phyloP scores from a whole-genome alignment of 2,888 invertebrate genomes.

The Tenthredo livida region DNA sequence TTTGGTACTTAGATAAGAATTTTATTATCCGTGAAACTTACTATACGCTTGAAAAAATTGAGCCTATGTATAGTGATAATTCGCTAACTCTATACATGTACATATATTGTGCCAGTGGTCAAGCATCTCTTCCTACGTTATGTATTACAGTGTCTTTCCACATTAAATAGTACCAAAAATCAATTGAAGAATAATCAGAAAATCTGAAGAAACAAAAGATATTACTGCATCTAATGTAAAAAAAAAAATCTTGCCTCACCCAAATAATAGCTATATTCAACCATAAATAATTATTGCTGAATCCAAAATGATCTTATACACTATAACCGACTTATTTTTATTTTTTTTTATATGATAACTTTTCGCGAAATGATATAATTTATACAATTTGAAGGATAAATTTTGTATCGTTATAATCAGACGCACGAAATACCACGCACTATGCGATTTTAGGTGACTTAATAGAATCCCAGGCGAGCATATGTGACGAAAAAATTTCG shows the following conservation, averaged over 20 bases:
- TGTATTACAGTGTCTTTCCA: neutral
- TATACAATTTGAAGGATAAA: neutral
- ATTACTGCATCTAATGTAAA: neutral
- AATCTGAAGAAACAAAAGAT: neutral
- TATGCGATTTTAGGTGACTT: neutral
- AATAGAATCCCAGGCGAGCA: neutral
- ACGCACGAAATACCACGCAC: neutral
- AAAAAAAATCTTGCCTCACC: neutral
- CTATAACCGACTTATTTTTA: neutral
- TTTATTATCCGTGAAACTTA: constrained; percentile 26
- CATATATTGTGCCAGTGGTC: neutral
- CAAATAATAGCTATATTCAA: neutral
- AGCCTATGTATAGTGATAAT: neutral
- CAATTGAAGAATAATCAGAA: neutral
- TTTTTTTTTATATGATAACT: neutral
- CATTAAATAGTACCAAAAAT: neutral
- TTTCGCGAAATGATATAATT: neutral
- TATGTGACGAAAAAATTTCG: neutral
- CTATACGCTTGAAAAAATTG: neutral
- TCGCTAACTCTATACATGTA: neutral
- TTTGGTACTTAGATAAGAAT: constrained; percentile 7
- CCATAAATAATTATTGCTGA: neutral
- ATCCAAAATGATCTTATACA: neutral
- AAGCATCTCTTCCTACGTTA: neutral
- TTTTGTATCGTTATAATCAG: neutral